Evolutionary conservation across 2,797 vertebrate species (phyloP).

Genomic region (Syngnathus rostellatus): DNA sequence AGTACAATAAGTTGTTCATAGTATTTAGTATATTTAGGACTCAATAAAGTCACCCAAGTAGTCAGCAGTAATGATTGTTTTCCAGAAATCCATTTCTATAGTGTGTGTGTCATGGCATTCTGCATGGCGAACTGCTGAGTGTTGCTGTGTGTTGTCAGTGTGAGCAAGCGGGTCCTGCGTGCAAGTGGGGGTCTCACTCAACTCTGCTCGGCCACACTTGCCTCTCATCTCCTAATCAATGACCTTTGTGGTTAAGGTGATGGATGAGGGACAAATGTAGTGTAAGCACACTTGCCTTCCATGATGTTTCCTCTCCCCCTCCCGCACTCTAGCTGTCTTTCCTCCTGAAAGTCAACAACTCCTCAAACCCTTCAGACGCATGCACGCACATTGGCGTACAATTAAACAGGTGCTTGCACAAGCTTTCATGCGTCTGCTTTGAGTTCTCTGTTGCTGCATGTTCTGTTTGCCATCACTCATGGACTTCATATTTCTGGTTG

Average conservation of each 20-base stretch:
- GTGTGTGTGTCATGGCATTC: background rate
- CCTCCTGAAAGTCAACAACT: constrained; percentile 54
- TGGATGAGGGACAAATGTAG: constrained; percentile 58
- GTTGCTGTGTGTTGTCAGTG: constrained; percentile 34
- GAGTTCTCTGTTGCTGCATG: constrained; percentile 12
- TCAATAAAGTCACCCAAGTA: background rate
- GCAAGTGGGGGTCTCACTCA: constrained; percentile 28
- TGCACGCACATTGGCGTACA: background rate
- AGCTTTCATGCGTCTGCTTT: constrained; percentile 25
- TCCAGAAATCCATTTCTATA: background rate
- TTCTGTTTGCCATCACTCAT: constrained; percentile 8
- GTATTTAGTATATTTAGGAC: background rate
- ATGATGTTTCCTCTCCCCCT: constrained; percentile 22
- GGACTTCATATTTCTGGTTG: constrained; percentile 23
- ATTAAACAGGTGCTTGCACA: constrained; percentile 3
- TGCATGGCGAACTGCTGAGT: constrained; percentile 16
- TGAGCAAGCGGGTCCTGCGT: constrained; percentile 48
- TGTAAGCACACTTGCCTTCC: constrained; percentile 52
- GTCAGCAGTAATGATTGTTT: background rate
- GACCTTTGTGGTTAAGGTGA: constrained; percentile 66
- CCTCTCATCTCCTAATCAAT: constrained; percentile 52
- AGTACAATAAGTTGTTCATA: background rate
- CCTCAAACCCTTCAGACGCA: constrained; percentile 17
- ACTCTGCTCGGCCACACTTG: constrained; percentile 28
- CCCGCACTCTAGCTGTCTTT: constrained; percentile 19